Conservation (phyloP, 2,113 vertebrate genomes). For the Casuarius casuarius region DNA sequence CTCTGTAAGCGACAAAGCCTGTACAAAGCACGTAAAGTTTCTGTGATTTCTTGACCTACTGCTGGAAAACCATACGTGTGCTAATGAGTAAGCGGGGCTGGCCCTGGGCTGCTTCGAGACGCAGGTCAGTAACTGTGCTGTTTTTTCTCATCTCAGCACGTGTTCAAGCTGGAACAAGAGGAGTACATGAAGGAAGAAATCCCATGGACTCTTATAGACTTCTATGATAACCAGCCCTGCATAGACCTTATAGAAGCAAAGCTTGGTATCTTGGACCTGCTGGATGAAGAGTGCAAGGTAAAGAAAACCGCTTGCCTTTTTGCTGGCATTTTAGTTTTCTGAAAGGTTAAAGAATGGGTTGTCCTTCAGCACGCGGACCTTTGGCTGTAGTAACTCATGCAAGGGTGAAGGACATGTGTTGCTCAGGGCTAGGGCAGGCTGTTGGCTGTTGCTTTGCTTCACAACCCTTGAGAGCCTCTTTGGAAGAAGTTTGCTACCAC, state of each 20-base stretch:
- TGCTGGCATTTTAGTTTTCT: accelerated
- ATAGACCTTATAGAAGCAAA: constrained; percentile 96
- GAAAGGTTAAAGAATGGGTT: background rate
- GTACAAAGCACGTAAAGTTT: background rate
- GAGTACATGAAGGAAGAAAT: constrained; percentile 97
- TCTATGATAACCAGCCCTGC: constrained; percentile 94
- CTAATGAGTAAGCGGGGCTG: accelerated
- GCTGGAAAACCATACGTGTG: background rate
- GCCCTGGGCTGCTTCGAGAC: background rate
- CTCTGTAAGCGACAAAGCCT: background rate
- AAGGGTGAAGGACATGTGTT: accelerated
- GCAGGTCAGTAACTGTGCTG: background rate
- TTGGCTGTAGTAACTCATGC: background rate
- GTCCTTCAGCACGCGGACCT: background rate
- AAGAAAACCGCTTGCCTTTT: background rate
- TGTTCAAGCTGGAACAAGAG: constrained; percentile 97
- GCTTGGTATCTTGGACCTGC: constrained; percentile 91
- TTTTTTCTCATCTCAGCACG: constrained; percentile 80
- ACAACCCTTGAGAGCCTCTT: background rate
- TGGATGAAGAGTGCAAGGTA: constrained; percentile 97
- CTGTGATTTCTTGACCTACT: accelerated
- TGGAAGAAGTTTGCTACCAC: background rate
- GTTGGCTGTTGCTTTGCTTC: background rate
- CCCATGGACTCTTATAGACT: constrained; percentile 95
- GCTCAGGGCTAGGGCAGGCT: accelerated